phyloP scores from a whole-genome alignment of 2,113 vertebrate species.

The Melanostigma gelatinosum region DNA sequence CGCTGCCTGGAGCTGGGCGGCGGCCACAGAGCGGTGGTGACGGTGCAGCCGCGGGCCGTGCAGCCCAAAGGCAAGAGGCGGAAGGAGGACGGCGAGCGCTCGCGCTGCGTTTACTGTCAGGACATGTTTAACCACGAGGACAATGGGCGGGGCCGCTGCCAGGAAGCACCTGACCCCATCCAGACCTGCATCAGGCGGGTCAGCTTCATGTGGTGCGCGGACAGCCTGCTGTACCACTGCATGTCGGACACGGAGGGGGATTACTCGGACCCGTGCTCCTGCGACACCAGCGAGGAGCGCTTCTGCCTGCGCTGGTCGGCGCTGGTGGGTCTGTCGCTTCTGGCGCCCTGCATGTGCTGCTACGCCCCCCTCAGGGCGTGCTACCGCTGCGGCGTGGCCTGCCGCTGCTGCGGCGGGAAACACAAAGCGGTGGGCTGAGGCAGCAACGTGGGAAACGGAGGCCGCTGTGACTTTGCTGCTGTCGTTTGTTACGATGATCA shows the following conservation, averaged over 20 bases:
- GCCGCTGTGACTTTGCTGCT: conserved; percentile 4
- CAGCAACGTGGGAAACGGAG: neutral
- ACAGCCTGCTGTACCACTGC: conserved; percentile 98
- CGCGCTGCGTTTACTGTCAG: conserved; percentile 92
- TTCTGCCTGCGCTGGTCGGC: conserved; percentile 97
- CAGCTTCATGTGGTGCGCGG: conserved; percentile 98
- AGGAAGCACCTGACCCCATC: conserved; percentile 92
- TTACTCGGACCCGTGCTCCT: conserved; percentile 96
- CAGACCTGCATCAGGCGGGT: conserved; percentile 93
- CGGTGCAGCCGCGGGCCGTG: conserved; percentile 84
- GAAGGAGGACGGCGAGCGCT: conserved; percentile 86
- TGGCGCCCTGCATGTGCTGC: conserved; percentile 99
- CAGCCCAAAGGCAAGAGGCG: conserved; percentile 83
- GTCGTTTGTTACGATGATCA: conserved; percentile 28
- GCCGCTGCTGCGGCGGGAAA: conserved; percentile 94
- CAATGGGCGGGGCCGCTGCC: conserved; percentile 91
- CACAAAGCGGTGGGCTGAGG: conserved; percentile 93
- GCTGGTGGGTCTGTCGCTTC: conserved; percentile 91
- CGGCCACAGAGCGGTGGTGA: conserved; percentile 81
- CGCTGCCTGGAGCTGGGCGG: conserved; percentile 81
- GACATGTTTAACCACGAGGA: conserved; percentile 94
- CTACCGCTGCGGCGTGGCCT: conserved; percentile 92
- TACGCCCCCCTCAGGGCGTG: conserved; percentile 94
- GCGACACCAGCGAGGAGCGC: conserved; percentile 93
- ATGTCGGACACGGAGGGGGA: conserved; percentile 99